Percentiles rank a stretch among this genome's conserved stretches.
These are phyloP conservation scores for Apteryx mantelli DNA, from an alignment of 2,113 vertebrate species.

Conservation along the genomic window DNA sequence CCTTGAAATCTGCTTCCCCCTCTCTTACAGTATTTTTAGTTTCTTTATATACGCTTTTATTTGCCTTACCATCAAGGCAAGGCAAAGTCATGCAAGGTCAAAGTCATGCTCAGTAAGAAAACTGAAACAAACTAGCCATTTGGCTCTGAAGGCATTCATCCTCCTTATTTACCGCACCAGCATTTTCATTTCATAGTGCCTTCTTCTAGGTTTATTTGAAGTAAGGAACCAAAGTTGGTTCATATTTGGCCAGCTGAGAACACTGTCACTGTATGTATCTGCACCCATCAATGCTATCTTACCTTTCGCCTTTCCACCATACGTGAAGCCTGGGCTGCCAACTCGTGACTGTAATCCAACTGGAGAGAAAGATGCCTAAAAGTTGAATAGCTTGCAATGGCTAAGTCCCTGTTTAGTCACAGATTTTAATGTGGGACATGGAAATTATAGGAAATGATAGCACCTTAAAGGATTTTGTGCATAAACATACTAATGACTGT, in stretches of 20 bases:
- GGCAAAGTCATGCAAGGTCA: too few relatives aligned
- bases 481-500: not conserved
- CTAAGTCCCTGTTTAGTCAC: not conserved
- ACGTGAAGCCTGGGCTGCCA: not conserved
- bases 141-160: not conserved
- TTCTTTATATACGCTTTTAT: not conserved
- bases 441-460: not conserved
- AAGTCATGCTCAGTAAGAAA: not conserved
- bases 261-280: not conserved
- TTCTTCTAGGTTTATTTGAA: not conserved
- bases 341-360: not conserved
- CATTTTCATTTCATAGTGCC: not conserved
- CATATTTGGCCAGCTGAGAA: not conserved
- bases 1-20: not conserved
- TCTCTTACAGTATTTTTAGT: not conserved
- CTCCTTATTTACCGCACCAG: not conserved
- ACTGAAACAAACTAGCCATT: not conserved
- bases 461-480: not conserved
- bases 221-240: not conserved
- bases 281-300: not conserved
- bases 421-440: not conserved
- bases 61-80: not conserved
- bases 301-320: not conserved
- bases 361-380: not conserved
- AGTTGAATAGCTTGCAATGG: not conserved